Evolutionary conservation across 2,888 invertebrate species (phyloP), one percentile per base, ranked within the genome.

Genomic region (Meandrusa payeni): DNA sequence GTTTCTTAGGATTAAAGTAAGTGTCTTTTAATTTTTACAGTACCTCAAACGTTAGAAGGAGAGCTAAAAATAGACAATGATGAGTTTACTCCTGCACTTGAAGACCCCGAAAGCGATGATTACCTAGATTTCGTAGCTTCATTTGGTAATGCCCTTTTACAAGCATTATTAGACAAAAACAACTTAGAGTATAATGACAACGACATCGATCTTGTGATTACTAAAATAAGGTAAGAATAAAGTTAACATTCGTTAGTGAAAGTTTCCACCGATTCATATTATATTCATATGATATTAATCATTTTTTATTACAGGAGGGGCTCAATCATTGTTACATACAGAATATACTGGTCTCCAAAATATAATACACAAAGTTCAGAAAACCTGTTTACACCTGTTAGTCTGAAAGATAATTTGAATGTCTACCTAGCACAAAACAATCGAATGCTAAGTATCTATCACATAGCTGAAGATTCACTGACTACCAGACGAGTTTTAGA

Each of bases 31-130:
- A n/a, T n/a, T 41, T 51, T 73, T 72, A 29, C 78, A 91, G 94
- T 95, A 50, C 92, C 93, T 36, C 85, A 90, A 62, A 92, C 92
- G 2, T 61, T 94, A 27, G 93, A 94, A 71, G 93, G 93, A 1
- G 89, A 91, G 57, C 64, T 94, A 40, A 90, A 76, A 44, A 88
- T 95, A 20, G 91, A 93, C 54, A 92, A 93, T 61, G 85, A 92
- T 54, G 87, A 90, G 27, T 94, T 90, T 71, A 83, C 85, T 5
- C 76, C 89, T 1, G 90, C 88, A 11, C 78, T 94, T 27, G 70
- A 78, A 20, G 88, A 93, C 58, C 81, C 85, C 9, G 91, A 91
- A 23, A 93, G 93, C 39, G 70, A 87, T 7, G 89, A 91, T 54
- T 94, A 91, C 71, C 88, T 89, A 55, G 82, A 90, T 40, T 83